Percentiles rank a stretch among this genome's conserved stretches.
Evolutionary conservation across 2,888 invertebrate species (phyloP).

Genomic region (Sycophila texana): DNA sequence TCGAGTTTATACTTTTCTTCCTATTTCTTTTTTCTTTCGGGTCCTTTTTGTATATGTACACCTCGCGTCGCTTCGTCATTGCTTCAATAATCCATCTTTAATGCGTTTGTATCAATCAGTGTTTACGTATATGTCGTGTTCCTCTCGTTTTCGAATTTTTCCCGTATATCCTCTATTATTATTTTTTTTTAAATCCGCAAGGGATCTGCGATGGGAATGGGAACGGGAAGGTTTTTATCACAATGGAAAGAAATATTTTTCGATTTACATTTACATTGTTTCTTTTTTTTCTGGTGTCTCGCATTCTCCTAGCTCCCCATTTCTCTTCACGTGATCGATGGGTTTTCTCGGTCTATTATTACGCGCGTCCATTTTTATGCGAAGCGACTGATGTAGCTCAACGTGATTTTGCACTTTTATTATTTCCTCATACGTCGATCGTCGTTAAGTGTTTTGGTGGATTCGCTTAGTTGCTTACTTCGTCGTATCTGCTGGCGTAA

Average conservation of each 20-base stretch:
- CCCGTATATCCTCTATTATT: background rate
- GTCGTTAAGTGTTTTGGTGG: constrained; percentile 32
- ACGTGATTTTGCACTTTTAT: constrained; percentile 43
- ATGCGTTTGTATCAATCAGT: background rate
- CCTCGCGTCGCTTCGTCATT: background rate
- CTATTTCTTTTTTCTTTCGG: constrained; percentile 16
- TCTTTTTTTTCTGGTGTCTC: constrained; percentile 1
- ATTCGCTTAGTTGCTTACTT: constrained; percentile 7
- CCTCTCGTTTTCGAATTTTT: background rate
- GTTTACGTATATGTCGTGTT: background rate
- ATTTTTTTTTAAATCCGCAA: background rate
- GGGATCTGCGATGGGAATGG: constrained; percentile 1
- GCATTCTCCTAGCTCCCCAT: constrained; percentile 2
- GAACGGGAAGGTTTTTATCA: constrained; percentile 27
- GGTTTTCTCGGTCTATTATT: constrained; percentile 20
- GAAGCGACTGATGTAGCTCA: constrained; percentile 16
- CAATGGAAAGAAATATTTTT: constrained; percentile 26
- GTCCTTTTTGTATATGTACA: background rate
- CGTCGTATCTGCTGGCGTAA: constrained; percentile 8
- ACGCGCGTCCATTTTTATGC: constrained; percentile 1
- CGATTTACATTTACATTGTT: constrained; percentile 25
- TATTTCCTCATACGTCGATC: constrained; percentile 35
- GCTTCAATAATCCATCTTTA: background rate
- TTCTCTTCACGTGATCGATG: constrained; percentile 36
- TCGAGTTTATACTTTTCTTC: constrained; percentile 58